A percentile compares a stretch with the other conserved stretches of the same genome.
These are phyloP conservation scores for Peromyscus aztecus DNA, from an alignment of 2,797 vertebrate genomes.

Conservation along the genomic window DNA sequence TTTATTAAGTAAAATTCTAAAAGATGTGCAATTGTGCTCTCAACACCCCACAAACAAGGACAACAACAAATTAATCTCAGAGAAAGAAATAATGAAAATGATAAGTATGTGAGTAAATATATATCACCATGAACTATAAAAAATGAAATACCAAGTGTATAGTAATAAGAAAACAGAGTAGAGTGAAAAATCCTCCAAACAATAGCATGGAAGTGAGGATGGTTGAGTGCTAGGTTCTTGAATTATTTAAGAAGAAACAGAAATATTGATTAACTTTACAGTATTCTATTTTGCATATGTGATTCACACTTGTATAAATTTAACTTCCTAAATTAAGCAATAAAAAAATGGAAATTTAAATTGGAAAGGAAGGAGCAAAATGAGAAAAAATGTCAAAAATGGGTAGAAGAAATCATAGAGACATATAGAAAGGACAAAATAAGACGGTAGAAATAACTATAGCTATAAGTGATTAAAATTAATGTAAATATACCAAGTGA, in stretches of 20 bases:
- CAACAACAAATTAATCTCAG: neutral
- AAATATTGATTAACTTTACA: slow-evolving; percentile 35
- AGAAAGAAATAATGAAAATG: slow-evolving; percentile 17
- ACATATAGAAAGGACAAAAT: neutral
- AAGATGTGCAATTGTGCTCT: neutral
- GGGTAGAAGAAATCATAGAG: neutral
- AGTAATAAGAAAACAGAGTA: neutral
- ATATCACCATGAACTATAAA: neutral
- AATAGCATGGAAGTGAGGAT: neutral
- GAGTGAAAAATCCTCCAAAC: neutral
- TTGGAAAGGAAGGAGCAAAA: slow-evolving; percentile 6
- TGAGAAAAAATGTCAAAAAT: slow-evolving; percentile 53
- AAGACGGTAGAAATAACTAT: neutral
- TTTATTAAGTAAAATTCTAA: slow-evolving; percentile 53
- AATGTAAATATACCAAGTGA: neutral
- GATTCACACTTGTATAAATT: slow-evolving; percentile 50
- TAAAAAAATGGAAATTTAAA: slow-evolving; percentile 43
- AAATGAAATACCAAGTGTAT: slow-evolving; percentile 31
- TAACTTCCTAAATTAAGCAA: slow-evolving; percentile 55
- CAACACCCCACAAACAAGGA: too few species aligned
- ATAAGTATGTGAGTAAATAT: neutral
- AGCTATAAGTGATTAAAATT: neutral
- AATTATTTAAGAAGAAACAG: slow-evolving; percentile 20
- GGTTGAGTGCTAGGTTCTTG: neutral
- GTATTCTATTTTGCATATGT: neutral